Percentiles rank a stretch among this genome's conserved stretches.
Conservation (phyloP, 1,140 invertebrate genomes). For the Hesperophylax magnus region DNA sequence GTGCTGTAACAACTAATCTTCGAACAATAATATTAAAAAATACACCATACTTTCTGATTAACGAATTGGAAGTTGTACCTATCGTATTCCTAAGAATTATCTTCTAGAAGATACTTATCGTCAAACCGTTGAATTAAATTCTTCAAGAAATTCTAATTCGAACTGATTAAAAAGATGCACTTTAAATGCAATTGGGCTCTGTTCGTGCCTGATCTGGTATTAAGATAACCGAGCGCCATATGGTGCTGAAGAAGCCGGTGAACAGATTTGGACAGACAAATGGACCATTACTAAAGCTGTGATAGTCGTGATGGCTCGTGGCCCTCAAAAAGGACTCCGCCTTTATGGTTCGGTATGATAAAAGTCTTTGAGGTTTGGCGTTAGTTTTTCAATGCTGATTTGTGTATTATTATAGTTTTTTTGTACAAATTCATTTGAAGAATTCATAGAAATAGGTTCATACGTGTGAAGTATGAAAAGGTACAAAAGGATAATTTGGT, state of each 20-base stretch:
- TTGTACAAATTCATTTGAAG: too few relatives aligned
- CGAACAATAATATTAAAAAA: too few relatives aligned
- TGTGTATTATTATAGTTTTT: neutral
- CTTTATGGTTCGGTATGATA: neutral
- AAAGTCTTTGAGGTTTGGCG: neutral
- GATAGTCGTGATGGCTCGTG: slow-evolving; percentile 4
- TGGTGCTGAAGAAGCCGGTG: neutral
- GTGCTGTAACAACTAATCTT: too few relatives aligned
- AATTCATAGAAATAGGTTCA: too few relatives aligned
- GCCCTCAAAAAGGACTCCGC: neutral
- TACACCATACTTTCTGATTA: too few relatives aligned
- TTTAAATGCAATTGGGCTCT: slow-evolving; percentile 14
- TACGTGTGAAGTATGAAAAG: too few relatives aligned
- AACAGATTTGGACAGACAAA: neutral
- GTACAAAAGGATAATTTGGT: too few relatives aligned
- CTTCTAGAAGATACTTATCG: too few relatives aligned
- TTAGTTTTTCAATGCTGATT: neutral
- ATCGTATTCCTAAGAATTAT: too few relatives aligned
- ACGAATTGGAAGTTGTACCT: too few relatives aligned
- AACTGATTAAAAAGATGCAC: neutral
- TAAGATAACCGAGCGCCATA: slow-evolving; percentile 18
- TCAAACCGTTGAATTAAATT: too few relatives aligned
- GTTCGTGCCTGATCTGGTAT: slow-evolving; percentile 7
- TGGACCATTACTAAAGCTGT: slow-evolving; percentile 17
- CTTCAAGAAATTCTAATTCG: too few relatives aligned